Evolutionary conservation across 2,888 invertebrate species (phyloP).

Genomic region (Diadegma fenestrale): DNA sequence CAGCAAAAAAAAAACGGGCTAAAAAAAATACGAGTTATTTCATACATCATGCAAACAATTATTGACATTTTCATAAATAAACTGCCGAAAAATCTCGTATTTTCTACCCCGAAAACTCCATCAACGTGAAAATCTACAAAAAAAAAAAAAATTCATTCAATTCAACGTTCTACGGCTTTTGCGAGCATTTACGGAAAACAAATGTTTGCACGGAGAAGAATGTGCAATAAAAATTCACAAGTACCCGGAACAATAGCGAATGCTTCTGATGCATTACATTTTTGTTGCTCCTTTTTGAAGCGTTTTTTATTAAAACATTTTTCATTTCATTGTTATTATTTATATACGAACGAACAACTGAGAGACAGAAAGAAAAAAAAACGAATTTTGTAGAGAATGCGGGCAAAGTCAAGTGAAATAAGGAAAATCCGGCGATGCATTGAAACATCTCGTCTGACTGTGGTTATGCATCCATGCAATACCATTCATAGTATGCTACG

Average conservation of each 20-base stretch:
- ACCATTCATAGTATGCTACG: slow-evolving; percentile 2
- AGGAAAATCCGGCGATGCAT: background rate
- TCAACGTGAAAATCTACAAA: background rate
- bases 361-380: background rate
- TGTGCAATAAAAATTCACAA: too few species aligned
- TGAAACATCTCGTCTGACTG: background rate
- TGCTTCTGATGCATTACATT: too few species aligned
- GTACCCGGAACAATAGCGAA: too few species aligned
- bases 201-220: too few species aligned
- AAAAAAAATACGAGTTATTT: background rate
- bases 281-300: too few species aligned
- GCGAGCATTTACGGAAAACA: too few species aligned
- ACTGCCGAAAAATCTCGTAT: background rate
- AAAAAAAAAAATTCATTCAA: too few species aligned
- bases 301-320: too few species aligned
- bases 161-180: too few species aligned
- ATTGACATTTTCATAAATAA: background rate
- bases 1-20: background rate
- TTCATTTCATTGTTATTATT: too few species aligned
- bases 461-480: slow-evolving; percentile 6
- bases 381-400: background rate
- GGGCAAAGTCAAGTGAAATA: background rate
- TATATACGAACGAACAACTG: background rate
- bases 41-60: background rate
- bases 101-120: background rate